Evolutionary conservation across 2,113 vertebrate species (phyloP).

Genomic region (Aphyosemion australe): DNA sequence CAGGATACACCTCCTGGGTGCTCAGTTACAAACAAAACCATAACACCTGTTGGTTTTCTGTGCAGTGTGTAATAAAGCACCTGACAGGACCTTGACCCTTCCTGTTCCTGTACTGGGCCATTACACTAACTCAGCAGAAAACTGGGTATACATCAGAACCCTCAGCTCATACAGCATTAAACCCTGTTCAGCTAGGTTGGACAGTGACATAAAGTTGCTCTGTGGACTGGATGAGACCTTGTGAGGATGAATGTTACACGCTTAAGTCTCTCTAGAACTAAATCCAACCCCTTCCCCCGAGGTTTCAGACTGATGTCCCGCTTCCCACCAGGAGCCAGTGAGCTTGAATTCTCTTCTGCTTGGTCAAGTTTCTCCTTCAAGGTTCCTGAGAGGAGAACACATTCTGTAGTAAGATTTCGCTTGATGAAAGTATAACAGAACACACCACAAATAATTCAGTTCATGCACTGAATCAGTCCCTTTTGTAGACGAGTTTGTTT

Average conservation of each 20-base stretch:
- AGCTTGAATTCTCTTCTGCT: too few relatives aligned
- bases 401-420: too few relatives aligned
- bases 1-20: slow-evolving; percentile 8
- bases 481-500: too few relatives aligned
- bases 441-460: too few relatives aligned
- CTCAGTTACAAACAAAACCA: slow-evolving; percentile 19
- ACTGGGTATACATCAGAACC: slow-evolving; percentile 27
- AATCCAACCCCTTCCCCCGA: too few relatives aligned
- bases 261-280: too few relatives aligned
- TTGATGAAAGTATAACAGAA: too few relatives aligned
- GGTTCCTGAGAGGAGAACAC: too few relatives aligned
- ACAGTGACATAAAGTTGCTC: slow-evolving; percentile 36
- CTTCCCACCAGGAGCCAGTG: too few relatives aligned
- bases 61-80: slow-evolving; percentile 35
- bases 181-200: slow-evolving; percentile 27
- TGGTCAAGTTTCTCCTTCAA: too few relatives aligned
- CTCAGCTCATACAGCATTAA: slow-evolving; percentile 32
- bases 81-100: slow-evolving; percentile 29
- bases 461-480: too few relatives aligned
- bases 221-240: slow-evolving; percentile 22
- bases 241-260: slow-evolving; percentile 19
- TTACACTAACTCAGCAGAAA: slow-evolving; percentile 45
- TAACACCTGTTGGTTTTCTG: slow-evolving; percentile 10
- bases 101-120: slow-evolving; percentile 23
- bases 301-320: too few relatives aligned